Percentiles rank a stretch among this genome's conserved stretches.
These are phyloP conservation scores for Danaus plexippus DNA, from an alignment of 1,140 invertebrate species.

Conservation along the genomic window DNA sequence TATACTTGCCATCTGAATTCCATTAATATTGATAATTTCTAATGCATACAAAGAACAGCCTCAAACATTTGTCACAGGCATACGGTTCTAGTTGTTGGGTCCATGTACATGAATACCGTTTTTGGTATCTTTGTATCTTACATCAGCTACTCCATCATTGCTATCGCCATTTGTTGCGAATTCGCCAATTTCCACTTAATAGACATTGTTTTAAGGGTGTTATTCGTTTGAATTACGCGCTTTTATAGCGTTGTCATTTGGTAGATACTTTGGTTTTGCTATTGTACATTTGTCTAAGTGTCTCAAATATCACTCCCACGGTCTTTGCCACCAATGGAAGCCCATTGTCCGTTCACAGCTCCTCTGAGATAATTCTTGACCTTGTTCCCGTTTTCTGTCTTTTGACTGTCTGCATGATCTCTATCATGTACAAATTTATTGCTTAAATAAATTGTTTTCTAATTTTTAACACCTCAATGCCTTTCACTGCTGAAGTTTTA, in stretches of 20 bases:
- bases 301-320: conserved; percentile 54
- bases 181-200: conserved; percentile 3
- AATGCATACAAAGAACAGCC: conserved; percentile 14
- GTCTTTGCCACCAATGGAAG: conserved; percentile 39
- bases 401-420: conserved; percentile 11
- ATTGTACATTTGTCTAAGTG: conserved; percentile 32
- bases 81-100: conserved; percentile 30
- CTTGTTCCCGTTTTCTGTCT: conserved; percentile 50
- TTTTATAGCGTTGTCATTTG: conserved; percentile 20
- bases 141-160: conserved; percentile 21
- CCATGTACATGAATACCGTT: conserved; percentile 33
- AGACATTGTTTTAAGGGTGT: conserved; percentile 12
- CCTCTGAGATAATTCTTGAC: conserved; percentile 57
- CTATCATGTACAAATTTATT: conserved; percentile 11
- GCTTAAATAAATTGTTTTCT: conserved; percentile 15
- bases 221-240: conserved; percentile 10
- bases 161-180: conserved; percentile 17
- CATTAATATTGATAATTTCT: conserved; percentile 8
- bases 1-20: conserved; percentile 2
- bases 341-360: conserved; percentile 47
- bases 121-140: conserved; percentile 31
- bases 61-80: conserved; percentile 32
- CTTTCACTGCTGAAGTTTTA: too few relatives aligned
- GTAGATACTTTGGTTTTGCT: conserved; percentile 26
- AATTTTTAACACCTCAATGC: conserved; percentile 2